phyloP scores from a whole-genome alignment of 30 jellyfish, hydroid and myxozoan species.

The Aurelia sp. region DNA sequence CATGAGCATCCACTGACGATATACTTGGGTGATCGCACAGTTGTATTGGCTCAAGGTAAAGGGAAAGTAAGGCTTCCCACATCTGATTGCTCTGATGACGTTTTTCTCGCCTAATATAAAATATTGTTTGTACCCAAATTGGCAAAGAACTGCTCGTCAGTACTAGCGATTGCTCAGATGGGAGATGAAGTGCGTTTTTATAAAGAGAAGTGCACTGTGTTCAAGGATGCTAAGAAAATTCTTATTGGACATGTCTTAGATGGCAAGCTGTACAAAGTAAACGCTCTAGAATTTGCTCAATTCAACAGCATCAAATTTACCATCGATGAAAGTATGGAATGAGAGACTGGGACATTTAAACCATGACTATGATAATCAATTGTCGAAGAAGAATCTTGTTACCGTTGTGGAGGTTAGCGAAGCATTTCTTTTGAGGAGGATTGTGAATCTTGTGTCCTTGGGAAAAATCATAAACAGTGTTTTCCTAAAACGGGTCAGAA shows the following conservation, averaged over 20 bases:
- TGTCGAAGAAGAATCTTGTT: conserved; percentile 38
- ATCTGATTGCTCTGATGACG: too few species aligned
- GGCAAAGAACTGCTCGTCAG: conserved; percentile 50
- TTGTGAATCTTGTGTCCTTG: conserved; percentile 72
- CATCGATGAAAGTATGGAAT: conserved; percentile 46
- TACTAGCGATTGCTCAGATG: conserved; percentile 16
- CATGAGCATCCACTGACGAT: too few species aligned
- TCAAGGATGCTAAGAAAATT: conserved; percentile 23
- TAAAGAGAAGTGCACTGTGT: conserved; percentile 40
- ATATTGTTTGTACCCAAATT: conserved; percentile 42
- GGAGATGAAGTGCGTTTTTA: conserved; percentile 27
- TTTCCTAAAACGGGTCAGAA: conserved; percentile 23
- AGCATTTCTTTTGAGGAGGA: conserved; percentile 10
- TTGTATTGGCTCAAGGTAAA: too few species aligned
- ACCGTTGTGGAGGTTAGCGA: conserved; percentile 36
- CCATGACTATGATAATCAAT: conserved; percentile 45
- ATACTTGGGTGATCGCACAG: too few species aligned
- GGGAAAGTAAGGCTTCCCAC: too few species aligned
- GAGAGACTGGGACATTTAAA: too few species aligned
- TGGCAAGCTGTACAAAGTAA: conserved; percentile 43
- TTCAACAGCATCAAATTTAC: conserved; percentile 17
- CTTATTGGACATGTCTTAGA: conserved; percentile 40
- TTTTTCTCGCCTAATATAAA: too few species aligned
- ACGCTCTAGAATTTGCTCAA: conserved; percentile 45
- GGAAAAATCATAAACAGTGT: conserved; percentile 45